A percentile compares a stretch with the other conserved stretches of the same genome.
Evolutionary conservation across 30 jellyfish, hydroid and myxozoan genomes (phyloP).

Genomic region (Aurelia aurita): DNA sequence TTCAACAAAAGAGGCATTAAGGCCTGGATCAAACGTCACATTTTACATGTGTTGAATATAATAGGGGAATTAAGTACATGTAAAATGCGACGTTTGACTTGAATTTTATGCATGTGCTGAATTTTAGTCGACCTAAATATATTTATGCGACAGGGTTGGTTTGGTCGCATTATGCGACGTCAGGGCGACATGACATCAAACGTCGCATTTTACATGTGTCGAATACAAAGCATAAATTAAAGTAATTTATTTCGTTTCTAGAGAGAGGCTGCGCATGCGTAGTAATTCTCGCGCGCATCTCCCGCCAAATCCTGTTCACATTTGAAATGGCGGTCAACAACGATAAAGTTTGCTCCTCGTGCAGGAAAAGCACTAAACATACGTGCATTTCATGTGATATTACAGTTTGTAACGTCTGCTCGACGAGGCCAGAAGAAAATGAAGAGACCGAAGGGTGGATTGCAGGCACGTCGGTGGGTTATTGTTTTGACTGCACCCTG

Average conservation of each 20-base stretch:
- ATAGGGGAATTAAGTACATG: neutral
- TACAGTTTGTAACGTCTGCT: conserved; percentile 23
- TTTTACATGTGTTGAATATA: conserved; percentile 26
- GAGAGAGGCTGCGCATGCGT: conserved; percentile 15
- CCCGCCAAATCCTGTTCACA: no score
- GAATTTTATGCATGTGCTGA: no score
- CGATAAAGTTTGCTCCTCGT: neutral
- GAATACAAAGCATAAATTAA: conserved; percentile 27
- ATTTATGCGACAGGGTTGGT: conserved; percentile 17
- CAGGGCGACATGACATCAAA: conserved; percentile 19
- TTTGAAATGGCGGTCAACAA: neutral
- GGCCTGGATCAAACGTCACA: conserved; percentile 29
- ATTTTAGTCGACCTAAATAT: conserved; percentile 8
- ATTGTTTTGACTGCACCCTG: conserved; percentile 17
- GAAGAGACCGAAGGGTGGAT: conserved; percentile 32
- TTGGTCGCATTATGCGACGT: conserved; percentile 47
- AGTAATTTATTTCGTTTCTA: neutral
- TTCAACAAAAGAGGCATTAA: no score
- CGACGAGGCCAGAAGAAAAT: conserved; percentile 26
- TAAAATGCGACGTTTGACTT: conserved; percentile 29
- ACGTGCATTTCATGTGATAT: conserved; percentile 13
- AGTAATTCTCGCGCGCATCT: no score
- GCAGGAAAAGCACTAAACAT: conserved; percentile 7
- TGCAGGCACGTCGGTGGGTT: conserved; percentile 20
- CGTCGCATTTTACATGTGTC: conserved; percentile 39